These are phyloP conservation scores for Campylomormyrus tamandua DNA, from an alignment of 2,113 vertebrate species.

Conservation along the genomic window DNA sequence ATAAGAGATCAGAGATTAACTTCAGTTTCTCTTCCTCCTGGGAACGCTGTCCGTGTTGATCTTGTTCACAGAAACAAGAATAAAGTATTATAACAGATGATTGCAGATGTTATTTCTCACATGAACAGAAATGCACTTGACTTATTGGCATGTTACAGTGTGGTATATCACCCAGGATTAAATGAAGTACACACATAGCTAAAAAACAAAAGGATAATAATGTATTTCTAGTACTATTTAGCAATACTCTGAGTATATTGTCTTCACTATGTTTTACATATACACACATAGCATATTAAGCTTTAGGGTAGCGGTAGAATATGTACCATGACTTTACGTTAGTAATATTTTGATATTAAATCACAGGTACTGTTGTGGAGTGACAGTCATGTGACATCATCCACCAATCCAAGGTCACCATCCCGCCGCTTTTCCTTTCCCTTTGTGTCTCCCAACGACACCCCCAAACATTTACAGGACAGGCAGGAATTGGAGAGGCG, in stretches of 20 bases:
- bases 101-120: background rate
- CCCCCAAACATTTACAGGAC: background rate
- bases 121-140: background rate
- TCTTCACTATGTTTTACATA: background rate
- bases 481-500: background rate
- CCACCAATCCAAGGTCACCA: background rate
- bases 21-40: background rate
- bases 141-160: background rate
- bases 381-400: background rate
- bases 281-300: background rate
- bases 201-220: background rate
- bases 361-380: background rate
- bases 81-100: background rate
- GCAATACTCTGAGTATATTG: background rate
- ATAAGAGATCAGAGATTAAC: slow-evolving; percentile 6
- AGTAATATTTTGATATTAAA: background rate
- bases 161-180: background rate
- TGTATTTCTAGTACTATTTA: background rate
- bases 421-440: background rate
- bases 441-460: background rate
- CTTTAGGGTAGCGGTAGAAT: background rate
- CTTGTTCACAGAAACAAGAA: background rate
- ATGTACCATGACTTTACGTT: background rate
- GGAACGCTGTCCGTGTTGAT: background rate
- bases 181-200: background rate